Evolutionary conservation across 2,113 vertebrate genomes (phyloP).

Genomic region (Pyxicephalus adspersus): DNA sequence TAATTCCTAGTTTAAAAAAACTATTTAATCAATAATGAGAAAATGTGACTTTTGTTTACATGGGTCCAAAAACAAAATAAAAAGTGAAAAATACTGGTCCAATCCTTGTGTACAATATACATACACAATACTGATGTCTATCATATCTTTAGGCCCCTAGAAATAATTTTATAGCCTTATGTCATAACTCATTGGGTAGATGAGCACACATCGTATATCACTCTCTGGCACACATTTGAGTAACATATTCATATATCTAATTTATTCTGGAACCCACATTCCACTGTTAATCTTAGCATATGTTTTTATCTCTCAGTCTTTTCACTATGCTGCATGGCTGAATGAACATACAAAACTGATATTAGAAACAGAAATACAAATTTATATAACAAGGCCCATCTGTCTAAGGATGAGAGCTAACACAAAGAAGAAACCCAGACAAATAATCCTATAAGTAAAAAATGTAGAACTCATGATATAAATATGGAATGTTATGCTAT

Average conservation of each 20-base stretch:
- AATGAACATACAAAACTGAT: slow-evolving; percentile 27
- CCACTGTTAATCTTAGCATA: slow-evolving; percentile 16
- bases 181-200: not conserved
- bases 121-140: not conserved
- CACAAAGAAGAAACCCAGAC: not conserved
- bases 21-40: no score
- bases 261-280: slow-evolving; percentile 15
- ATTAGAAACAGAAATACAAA: slow-evolving; percentile 30
- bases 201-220: not conserved
- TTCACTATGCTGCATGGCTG: slow-evolving; percentile 27
- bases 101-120: not conserved
- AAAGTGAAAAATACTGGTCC: not conserved
- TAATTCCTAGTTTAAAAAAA: no score
- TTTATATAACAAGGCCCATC: slow-evolving; percentile 23
- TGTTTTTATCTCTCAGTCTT: slow-evolving; percentile 24
- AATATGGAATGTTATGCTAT: no score
- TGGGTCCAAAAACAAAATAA: no score
- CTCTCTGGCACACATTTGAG: not conserved
- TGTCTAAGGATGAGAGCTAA: not conserved
- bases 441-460: no score
- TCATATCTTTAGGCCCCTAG: not conserved
- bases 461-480: no score
- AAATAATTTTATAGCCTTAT: not conserved
- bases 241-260: slow-evolving; percentile 2
- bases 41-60: no score